Base-by-base conservation (phyloP, 2,113 vertebrate genomes). In the Neopipo cinnamomea region DNA sequence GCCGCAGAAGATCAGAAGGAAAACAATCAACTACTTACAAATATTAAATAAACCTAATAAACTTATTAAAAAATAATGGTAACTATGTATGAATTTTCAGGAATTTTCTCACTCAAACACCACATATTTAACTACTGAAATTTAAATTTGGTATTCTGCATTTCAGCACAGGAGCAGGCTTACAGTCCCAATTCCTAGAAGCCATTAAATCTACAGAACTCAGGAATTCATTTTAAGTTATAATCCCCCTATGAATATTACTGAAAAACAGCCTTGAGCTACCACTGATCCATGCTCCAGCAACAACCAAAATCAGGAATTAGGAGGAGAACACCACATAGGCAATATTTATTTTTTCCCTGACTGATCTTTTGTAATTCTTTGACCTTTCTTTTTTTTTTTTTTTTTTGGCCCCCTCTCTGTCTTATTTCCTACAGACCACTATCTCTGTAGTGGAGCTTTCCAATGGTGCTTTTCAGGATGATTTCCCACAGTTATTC, bases 391-490 rank as follows among this genome's bases (percentile, higher is more conserved):
- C n/a, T n/a, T 4, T 3, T 5, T 80, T 33, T 4, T 3, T 5
- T 78, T 24, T 24, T 49, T n/a, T n/a, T n/a, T n/a, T 47, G 8
- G 22, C 49, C 6, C 5, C 2, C 7, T 2, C 15, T 3, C 11
- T 3, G 1, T 23, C 5, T 53, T 46, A 68, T 44, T 81, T 28
- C 37, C 76, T 83, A 89, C 56, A 82, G 74, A 88, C 44, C 78
- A 39, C 70, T 88, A 93, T 41, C 46, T 61, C 88, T 94, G 50
- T 88, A 16, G 1, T 59, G 23, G 74, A 89, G 55, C 27, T 94
- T 95, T 96, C 80, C 91, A 88, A 2, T 39, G 67, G 39, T n/a
- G 18, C 63, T 93, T 97, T 94, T 52, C 85, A 63, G 91, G 72
- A 77, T 91, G 59, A 70, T 81, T 97, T 93, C 84, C 85, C 80